phyloP scores from a whole-genome alignment of 2,888 invertebrate species.

The Chrysolina americana region DNA sequence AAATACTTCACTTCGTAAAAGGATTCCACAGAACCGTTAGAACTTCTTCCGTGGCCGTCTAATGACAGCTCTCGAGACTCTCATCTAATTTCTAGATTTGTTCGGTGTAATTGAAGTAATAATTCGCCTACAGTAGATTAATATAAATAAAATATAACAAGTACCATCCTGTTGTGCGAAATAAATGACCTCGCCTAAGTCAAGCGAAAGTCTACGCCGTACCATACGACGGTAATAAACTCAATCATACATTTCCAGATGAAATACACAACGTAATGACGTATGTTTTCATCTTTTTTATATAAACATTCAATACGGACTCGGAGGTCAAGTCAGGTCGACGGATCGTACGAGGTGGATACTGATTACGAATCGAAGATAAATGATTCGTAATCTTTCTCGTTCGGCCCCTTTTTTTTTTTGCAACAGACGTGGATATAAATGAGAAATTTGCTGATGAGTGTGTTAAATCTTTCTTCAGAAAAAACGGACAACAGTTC shows the following conservation, averaged over 20 bases:
- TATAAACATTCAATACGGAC: constrained; percentile 45
- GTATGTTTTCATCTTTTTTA: constrained; percentile 45
- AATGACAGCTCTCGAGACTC: background rate
- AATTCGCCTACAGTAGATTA: constrained; percentile 70
- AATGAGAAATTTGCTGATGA: no score
- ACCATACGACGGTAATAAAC: constrained; percentile 56
- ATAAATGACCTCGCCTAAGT: constrained; percentile 63
- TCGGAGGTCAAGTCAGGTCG: constrained; percentile 47
- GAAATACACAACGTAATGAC: constrained; percentile 53
- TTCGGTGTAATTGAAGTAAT: constrained; percentile 67
- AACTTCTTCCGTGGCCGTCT: background rate
- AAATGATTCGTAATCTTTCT: background rate
- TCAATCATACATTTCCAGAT: constrained; percentile 55
- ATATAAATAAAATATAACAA: constrained; percentile 69
- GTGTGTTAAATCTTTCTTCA: no score
- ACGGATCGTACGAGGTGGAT: constrained; percentile 32
- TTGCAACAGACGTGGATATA: no score
- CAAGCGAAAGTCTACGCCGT: constrained; percentile 45
- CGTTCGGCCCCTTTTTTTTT: background rate
- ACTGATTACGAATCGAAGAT: constrained; percentile 5
- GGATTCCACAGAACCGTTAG: background rate
- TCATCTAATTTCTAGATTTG: constrained; percentile 51
- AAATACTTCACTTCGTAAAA: background rate
- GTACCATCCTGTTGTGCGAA: constrained; percentile 67
- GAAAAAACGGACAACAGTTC: no score